A percentile compares a stretch with the other conserved stretches of the same genome.
Conservation (phyloP, 2,797 vertebrate genomes). For the Arvicola amphibius region DNA sequence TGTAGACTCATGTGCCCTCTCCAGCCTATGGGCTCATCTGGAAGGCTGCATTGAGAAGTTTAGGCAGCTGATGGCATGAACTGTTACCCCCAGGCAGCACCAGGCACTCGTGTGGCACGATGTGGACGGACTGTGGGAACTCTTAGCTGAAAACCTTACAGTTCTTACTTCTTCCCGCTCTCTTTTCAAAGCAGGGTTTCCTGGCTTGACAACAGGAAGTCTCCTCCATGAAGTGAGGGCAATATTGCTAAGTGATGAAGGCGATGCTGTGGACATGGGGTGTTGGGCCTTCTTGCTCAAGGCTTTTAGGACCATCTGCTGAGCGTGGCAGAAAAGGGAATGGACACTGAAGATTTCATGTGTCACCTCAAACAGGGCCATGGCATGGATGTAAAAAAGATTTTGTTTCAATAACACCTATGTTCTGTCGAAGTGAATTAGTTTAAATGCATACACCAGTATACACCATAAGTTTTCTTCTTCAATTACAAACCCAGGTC, state of each 20-base stretch:
- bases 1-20: neutral
- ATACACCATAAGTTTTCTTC: neutral
- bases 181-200: neutral
- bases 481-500: neutral
- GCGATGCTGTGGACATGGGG: neutral
- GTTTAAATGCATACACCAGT: neutral
- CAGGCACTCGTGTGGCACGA: neutral
- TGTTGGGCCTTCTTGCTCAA: neutral
- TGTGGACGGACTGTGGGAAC: neutral
- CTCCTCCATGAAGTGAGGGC: neutral
- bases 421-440: neutral
- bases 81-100: neutral
- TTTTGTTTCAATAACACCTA: neutral
- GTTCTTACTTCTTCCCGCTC: neutral
- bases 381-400: slow-evolving; percentile 5
- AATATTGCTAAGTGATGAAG: neutral
- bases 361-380: neutral
- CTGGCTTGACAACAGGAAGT: neutral
- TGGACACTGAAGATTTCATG: neutral
- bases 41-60: neutral
- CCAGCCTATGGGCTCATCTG: neutral
- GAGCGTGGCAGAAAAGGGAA: neutral
- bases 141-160: neutral
- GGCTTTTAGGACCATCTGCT: neutral
- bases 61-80: neutral